Base-by-base conservation (phyloP, 2,113 vertebrate species). In the Oncorhynchus masou region DNA sequence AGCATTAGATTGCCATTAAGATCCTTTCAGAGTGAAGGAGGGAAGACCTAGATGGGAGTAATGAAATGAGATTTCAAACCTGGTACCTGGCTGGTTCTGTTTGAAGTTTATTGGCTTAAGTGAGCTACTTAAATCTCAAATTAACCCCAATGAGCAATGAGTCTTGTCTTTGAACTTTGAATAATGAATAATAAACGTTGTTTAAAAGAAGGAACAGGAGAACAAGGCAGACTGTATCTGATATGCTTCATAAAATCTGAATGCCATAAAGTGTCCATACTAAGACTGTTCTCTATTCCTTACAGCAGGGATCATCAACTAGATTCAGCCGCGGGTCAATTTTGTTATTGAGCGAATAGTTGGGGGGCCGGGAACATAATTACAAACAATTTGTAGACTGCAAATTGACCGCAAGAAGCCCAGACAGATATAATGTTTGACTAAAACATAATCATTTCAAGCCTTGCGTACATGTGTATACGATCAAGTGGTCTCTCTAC, bases 71-170 rank as follows among this genome's bases (percentile, higher is more conserved):
- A 79, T 81, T 77, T 84, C 69, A 79, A 74, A 68, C 29, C 51
- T 64, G 67, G 69, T n/a, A 71, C 70, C 19, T 12, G 20, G 54
- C 24, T 68, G 59, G 20, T n/a, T 22, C 48, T 73, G 68, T 81
- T 79, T 87, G 76, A 81, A 85, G 70, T 81, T 69, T 65, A 66
- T 73, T 81, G 75, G 62, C 71, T 72, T 39, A 62, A 80, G 79
- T 70, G 66, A 82, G 74, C 71, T 19, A 60, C 75, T 74, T 82
- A 70, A 81, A 72, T 68, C 29, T 27, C 6, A 5, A 72, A 73
- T 80, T 81, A 85, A 81, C 79, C 49, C 79, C 1, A 9, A 16
- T 2, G 76, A 76, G 69, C 1, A 12, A 13, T 2, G 76, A 76
- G 69, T 68, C 79, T 69, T 69, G 27, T 31, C 25, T 54, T 27